Conservation (phyloP, 2,888 invertebrate genomes). For the Lithosia quadra region DNA sequence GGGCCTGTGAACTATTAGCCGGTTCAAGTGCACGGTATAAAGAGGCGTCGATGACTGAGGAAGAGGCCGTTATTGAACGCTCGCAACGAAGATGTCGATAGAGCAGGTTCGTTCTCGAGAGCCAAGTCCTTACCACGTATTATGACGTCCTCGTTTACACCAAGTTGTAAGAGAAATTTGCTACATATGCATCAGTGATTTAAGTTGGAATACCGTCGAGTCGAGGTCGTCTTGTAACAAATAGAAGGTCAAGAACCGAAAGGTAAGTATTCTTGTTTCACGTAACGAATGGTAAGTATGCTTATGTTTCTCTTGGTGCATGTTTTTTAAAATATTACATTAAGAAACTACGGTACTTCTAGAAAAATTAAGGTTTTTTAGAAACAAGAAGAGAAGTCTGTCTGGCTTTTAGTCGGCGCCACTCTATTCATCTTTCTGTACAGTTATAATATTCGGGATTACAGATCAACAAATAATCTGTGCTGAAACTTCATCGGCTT, state of each 20-base stretch:
- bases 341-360: too few species aligned
- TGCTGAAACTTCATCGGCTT: background rate
- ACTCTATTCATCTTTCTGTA: too few species aligned
- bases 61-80: conserved; percentile 61
- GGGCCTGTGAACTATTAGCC: conserved; percentile 56
- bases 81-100: conserved; percentile 62
- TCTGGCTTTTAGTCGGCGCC: too few species aligned
- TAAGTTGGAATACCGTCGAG: background rate
- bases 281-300: background rate
- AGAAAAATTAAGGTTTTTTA: too few species aligned
- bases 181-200: conserved; percentile 3
- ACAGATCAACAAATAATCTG: background rate
- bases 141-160: conserved; percentile 48
- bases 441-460: background rate
- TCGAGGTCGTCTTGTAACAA: background rate
- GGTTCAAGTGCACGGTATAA: conserved; percentile 46
- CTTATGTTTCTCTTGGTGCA: background rate
- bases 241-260: background rate
- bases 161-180: conserved; percentile 45
- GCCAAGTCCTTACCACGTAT: conserved; percentile 47
- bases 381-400: too few species aligned
- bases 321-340: background rate
- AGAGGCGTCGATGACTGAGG: conserved; percentile 62
- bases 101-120: conserved; percentile 56
- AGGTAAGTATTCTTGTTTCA: background rate